phyloP scores from a whole-genome alignment of 2,888 invertebrate species.

The Girardia tigrina region DNA sequence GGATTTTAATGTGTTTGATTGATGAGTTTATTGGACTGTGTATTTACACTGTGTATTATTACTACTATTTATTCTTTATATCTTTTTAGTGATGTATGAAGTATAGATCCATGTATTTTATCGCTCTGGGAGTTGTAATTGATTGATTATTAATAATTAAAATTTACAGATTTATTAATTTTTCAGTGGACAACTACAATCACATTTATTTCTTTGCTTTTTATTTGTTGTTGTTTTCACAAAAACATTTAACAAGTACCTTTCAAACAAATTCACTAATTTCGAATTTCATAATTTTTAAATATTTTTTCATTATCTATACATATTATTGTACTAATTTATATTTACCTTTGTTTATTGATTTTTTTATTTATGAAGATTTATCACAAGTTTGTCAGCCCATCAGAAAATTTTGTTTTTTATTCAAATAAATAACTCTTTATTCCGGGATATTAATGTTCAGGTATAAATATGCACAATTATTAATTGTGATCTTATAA shows the following conservation, averaged over 20 bases:
- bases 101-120: constrained; percentile 15
- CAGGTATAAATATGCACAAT: too few species aligned
- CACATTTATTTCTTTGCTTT: too few species aligned
- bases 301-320: neutral
- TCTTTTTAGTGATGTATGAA: constrained; percentile 13
- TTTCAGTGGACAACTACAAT: too few species aligned
- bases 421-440: too few species aligned
- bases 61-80: neutral
- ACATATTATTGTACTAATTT: neutral
- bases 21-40: neutral
- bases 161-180: too few species aligned
- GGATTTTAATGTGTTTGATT: neutral
- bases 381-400: neutral
- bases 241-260: neutral
- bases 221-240: too few species aligned
- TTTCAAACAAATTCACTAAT: neutral
- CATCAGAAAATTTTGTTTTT: too few species aligned
- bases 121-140: constrained; percentile 14
- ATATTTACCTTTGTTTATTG: neutral
- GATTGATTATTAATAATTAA: neutral
- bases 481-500: too few species aligned
- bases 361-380: neutral
- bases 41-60: neutral
- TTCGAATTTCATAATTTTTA: neutral
- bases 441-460: too few species aligned